A percentile compares a stretch with the other conserved stretches of the same genome.
These are phyloP conservation scores for Aphaenogaster ashmeadi DNA, from an alignment of 1,140 invertebrate genomes.

Conservation along the genomic window DNA sequence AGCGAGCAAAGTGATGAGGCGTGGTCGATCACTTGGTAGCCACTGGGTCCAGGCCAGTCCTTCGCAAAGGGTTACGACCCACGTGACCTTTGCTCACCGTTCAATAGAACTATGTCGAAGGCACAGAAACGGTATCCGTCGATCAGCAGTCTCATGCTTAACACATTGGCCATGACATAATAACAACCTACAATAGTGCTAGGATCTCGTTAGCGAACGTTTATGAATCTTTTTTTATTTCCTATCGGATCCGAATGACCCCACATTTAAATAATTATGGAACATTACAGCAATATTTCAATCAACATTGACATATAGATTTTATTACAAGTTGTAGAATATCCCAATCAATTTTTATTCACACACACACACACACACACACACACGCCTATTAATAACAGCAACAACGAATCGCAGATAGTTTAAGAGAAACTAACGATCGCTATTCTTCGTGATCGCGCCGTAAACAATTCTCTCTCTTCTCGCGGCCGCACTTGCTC, in stretches of 20 bases:
- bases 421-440: conserved; percentile 21
- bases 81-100: conserved; percentile 74
- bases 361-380: too few species aligned
- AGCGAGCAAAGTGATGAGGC: conserved; percentile 84
- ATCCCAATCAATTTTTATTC: not conserved
- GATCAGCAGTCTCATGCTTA: conserved; percentile 58
- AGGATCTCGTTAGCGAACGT: not conserved
- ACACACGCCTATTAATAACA: not conserved
- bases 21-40: conserved; percentile 85
- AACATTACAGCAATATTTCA: not conserved
- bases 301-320: conserved; percentile 2
- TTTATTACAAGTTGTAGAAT: not conserved
- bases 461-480: conserved; percentile 13
- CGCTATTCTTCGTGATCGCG: conserved; percentile 24
- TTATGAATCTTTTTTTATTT: conserved; percentile 36
- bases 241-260: not conserved
- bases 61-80: conserved; percentile 80
- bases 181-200: not conserved
- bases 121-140: conserved; percentile 77
- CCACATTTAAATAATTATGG: not conserved
- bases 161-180: conserved; percentile 18
- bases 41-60: conserved; percentile 78
- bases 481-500: conserved; percentile 28
- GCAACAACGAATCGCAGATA: conserved; percentile 20
- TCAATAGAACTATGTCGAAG: conserved; percentile 81